phyloP scores from a whole-genome alignment of 1,140 invertebrate species.

The Myzus persicae region DNA sequence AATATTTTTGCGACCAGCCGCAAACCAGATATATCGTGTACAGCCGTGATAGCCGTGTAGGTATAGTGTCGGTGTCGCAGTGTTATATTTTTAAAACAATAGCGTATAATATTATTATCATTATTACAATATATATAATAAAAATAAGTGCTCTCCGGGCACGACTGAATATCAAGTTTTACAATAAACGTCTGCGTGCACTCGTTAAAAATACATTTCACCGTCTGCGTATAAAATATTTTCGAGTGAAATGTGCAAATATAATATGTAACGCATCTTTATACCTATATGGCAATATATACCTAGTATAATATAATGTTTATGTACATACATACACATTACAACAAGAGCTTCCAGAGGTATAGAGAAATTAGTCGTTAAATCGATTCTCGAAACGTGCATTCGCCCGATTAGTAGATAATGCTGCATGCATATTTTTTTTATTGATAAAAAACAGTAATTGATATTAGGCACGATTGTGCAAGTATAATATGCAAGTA shows the following conservation, averaged over 20 bases:
- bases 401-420: not conserved
- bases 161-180: slow-evolving; percentile 33
- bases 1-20: slow-evolving; percentile 19
- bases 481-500: not conserved
- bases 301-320: too few relatives aligned
- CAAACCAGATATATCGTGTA: not conserved
- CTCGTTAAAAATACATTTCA: slow-evolving; percentile 19
- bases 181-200: not conserved
- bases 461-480: not conserved
- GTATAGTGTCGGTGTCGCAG: not conserved
- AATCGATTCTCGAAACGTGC: not conserved
- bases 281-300: not conserved
- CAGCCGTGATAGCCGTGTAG: not conserved
- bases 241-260: slow-evolving; percentile 11
- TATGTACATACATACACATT: not conserved
- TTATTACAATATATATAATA: not conserved
- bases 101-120: not conserved
- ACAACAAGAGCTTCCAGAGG: not conserved
- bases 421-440: not conserved
- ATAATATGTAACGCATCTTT: not conserved
- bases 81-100: slow-evolving; percentile 19
- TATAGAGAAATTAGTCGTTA: not conserved
- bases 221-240: not conserved
- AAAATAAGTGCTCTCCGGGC: not conserved
- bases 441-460: not conserved